Evolutionary conservation across 1,140 invertebrate species (phyloP).

Genomic region (Drosophila paulistorum): DNA sequence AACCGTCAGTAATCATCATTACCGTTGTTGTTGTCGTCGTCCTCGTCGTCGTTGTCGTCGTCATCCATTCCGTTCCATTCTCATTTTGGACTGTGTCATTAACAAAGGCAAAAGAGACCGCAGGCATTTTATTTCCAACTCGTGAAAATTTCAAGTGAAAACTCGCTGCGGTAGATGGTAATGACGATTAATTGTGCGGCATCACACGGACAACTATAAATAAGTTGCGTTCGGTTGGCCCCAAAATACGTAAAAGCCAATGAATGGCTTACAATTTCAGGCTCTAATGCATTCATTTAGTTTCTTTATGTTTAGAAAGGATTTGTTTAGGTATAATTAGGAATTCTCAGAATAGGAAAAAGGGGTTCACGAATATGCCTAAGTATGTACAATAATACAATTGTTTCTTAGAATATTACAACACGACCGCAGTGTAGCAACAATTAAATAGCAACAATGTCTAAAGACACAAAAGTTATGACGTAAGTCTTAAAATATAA

Average conservation of each 20-base stretch:
- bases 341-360: too few relatives aligned
- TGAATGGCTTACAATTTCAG: slow-evolving; percentile 12
- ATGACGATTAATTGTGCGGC: slow-evolving; percentile 77
- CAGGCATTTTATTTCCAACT: slow-evolving; percentile 74
- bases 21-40: slow-evolving; percentile 60
- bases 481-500: too few relatives aligned
- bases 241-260: slow-evolving; percentile 5
- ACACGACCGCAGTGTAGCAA: too few relatives aligned
- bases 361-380: too few relatives aligned
- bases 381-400: too few relatives aligned
- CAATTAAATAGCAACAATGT: too few relatives aligned
- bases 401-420: too few relatives aligned
- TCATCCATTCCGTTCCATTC: slow-evolving; percentile 9
- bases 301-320: not conserved
- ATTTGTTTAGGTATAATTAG: not conserved
- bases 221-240: slow-evolving; percentile 65
- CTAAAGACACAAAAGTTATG: too few relatives aligned
- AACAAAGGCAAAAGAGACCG: slow-evolving; percentile 62
- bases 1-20: slow-evolving; percentile 81
- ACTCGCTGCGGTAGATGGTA: slow-evolving; percentile 63
- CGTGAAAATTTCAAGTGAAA: slow-evolving; percentile 77
- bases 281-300: not conserved
- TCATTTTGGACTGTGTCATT: slow-evolving; percentile 44
- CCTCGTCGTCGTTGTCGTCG: slow-evolving; percentile 21
- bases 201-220: slow-evolving; percentile 65